These are phyloP conservation scores for Semibalanus balanoides DNA, from an alignment of 1,140 invertebrate genomes.

Conservation along the genomic window DNA sequence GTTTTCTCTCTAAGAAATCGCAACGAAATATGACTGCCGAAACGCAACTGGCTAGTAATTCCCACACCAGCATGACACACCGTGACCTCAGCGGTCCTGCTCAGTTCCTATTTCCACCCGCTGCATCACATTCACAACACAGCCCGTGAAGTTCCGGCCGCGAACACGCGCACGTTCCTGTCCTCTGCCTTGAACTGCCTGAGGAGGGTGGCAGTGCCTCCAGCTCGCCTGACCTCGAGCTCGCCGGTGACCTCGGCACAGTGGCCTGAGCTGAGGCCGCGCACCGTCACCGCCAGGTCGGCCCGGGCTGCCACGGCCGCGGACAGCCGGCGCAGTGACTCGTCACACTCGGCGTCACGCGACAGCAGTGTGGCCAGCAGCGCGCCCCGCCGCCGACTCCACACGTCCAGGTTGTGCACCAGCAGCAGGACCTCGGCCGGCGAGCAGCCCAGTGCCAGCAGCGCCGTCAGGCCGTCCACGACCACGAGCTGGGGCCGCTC, in stretches of 20 bases:
- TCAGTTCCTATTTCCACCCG: no score
- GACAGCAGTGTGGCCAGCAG: background rate
- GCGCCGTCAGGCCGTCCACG: background rate
- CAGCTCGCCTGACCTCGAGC: background rate
- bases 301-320: background rate
- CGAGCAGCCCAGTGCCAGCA: background rate
- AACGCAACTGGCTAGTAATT: no score
- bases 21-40: no score
- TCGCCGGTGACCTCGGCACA: background rate
- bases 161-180: background rate
- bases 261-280: background rate
- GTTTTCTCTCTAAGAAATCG: no score
- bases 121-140: no score
- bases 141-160: background rate
- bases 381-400: no score
- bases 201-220: background rate
- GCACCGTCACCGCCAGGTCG: background rate
- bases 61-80: no score
- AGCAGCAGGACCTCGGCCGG: background rate
- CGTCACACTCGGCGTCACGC: background rate
- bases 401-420: background rate
- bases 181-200: background rate
- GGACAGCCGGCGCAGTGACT: background rate
- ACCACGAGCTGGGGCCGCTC: background rate
- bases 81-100: no score